Evolutionary conservation across 2,797 vertebrate genomes (phyloP).

Genomic region (Poeciliopsis presidionis): DNA sequence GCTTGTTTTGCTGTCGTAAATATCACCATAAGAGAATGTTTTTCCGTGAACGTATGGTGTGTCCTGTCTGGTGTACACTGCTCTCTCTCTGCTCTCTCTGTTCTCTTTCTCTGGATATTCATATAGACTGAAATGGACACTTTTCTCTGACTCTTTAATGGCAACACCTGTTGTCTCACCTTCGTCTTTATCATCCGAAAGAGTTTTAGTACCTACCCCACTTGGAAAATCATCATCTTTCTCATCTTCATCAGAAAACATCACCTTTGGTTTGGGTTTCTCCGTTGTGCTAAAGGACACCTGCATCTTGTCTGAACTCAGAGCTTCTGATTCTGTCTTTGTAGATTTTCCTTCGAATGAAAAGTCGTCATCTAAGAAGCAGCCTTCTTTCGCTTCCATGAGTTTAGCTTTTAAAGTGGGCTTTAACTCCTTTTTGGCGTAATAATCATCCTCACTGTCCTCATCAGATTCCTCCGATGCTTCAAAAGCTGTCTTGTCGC

Average conservation of each 20-base stretch:
- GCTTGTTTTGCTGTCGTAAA: conserved; percentile 87
- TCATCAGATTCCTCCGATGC: conserved; percentile 78
- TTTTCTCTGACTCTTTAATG: conserved; percentile 72
- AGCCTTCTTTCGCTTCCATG: conserved; percentile 89
- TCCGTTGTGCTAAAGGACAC: conserved; percentile 55
- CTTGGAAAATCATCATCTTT: conserved; percentile 62
- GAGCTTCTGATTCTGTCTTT: conserved; percentile 55
- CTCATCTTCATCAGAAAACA: conserved; percentile 73
- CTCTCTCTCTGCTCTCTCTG: conserved; percentile 71
- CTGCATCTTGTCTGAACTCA: conserved; percentile 49
- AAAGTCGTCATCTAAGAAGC: conserved; percentile 90
- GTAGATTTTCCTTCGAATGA: conserved; percentile 75
- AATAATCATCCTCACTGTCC: conserved; percentile 74
- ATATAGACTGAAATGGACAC: conserved; percentile 76
- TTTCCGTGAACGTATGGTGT: conserved; percentile 94
- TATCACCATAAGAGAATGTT: conserved; percentile 92
- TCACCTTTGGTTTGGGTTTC: conserved; percentile 65
- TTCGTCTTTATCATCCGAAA: conserved; percentile 53
- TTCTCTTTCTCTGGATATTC: conserved; percentile 76
- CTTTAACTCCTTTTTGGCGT: conserved; percentile 67
- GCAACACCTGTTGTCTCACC: conserved; percentile 48
- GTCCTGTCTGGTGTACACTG: conserved; percentile 88
- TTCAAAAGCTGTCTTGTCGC: conserved; percentile 67
- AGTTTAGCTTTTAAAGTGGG: conserved; percentile 83
- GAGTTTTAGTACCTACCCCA: conserved; percentile 43